phyloP scores from a whole-genome alignment of 2,888 invertebrate species.

The Protodeltote pygarga region DNA sequence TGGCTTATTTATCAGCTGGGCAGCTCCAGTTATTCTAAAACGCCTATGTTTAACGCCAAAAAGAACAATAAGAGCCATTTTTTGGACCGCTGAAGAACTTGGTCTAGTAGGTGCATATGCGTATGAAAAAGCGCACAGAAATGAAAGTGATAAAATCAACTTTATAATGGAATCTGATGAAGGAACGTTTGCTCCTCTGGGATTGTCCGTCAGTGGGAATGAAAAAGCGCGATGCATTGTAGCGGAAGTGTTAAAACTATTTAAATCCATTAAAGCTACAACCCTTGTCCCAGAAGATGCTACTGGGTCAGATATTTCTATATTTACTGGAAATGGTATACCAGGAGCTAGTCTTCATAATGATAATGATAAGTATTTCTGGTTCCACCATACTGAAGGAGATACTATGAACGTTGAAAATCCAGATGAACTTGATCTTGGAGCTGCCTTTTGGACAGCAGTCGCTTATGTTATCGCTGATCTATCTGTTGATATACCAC shows the following conservation, averaged over 20 bases:
- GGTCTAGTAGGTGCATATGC: slow-evolving; percentile 89
- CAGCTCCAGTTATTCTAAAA: slow-evolving; percentile 89
- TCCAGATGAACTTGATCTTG: slow-evolving; percentile 89
- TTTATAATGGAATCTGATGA: slow-evolving; percentile 94
- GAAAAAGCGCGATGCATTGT: slow-evolving; percentile 89
- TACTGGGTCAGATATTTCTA: slow-evolving; percentile 90
- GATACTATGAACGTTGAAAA: slow-evolving; percentile 93
- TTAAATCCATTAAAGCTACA: slow-evolving; percentile 90
- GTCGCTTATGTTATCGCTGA: slow-evolving; percentile 93
- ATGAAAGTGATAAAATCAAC: slow-evolving; percentile 88
- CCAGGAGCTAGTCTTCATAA: slow-evolving; percentile 91
- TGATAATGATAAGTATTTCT: slow-evolving; percentile 89
- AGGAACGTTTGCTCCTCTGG: slow-evolving; percentile 92
- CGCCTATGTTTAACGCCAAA: slow-evolving; percentile 88
- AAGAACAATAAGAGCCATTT: slow-evolving; percentile 90
- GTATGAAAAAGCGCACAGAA: slow-evolving; percentile 88
- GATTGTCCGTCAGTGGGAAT: slow-evolving; percentile 89
- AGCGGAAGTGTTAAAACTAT: slow-evolving; percentile 89
- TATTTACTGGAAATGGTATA: slow-evolving; percentile 88
- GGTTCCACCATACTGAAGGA: slow-evolving; percentile 92
- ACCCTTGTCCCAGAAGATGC: slow-evolving; percentile 80
- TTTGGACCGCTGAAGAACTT: slow-evolving; percentile 94
- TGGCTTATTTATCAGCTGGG: slow-evolving; percentile 93
- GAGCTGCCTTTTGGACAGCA: slow-evolving; percentile 92
- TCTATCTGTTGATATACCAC: slow-evolving; percentile 89